Evolutionary conservation across 1,140 invertebrate genomes (phyloP), one percentile per base, ranked within the genome.

Genomic region (Trialeurodes vaporariorum): DNA sequence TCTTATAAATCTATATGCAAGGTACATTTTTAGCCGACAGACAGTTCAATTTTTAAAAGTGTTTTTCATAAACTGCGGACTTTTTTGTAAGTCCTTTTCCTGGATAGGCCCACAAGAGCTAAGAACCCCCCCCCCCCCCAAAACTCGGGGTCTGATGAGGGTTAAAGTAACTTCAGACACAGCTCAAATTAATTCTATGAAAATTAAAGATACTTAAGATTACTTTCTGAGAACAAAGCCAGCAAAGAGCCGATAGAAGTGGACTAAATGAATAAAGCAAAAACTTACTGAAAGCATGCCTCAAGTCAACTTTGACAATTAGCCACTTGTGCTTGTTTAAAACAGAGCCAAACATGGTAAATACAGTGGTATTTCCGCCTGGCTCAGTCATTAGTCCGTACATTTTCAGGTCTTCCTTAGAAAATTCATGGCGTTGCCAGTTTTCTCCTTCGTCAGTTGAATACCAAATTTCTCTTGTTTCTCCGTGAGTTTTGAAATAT

Each of bases 381-480:
- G 92, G 92, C 76, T 95, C 92, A 0, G 92, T 94, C 85, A 94
- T 90, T 1, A 95, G 76, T 2, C 92, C 92, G 77, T 94, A 94
- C 21, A 95, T 85, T 27, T 84, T 81, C 1, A 92, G 81, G 76
- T 88, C 84, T 67, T 88, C 82, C 13, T 85, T 81, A 67, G 85
- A 83, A 75, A 96, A 93, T 69, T 83, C 76, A 72, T 86, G 80
- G 25, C 80, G 81, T 49, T 85, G 79, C 92, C 92, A 96, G 1
- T 84, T 87, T 71, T 87, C 84, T 23, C 93, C 93, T 76, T 94
- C 92, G 77, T 96, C 88, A 0, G 84, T 88, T 0, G 93, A 95
- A 76, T 94, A 96, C 60, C 87, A 76, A 27, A 96, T 82, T 72
- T 89, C 83, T 71, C 86, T 82, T 0, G 92, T 94, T 75, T 88